phyloP scores from a whole-genome alignment of 2,888 invertebrate genomes.

The Sclerodermus sp. region DNA sequence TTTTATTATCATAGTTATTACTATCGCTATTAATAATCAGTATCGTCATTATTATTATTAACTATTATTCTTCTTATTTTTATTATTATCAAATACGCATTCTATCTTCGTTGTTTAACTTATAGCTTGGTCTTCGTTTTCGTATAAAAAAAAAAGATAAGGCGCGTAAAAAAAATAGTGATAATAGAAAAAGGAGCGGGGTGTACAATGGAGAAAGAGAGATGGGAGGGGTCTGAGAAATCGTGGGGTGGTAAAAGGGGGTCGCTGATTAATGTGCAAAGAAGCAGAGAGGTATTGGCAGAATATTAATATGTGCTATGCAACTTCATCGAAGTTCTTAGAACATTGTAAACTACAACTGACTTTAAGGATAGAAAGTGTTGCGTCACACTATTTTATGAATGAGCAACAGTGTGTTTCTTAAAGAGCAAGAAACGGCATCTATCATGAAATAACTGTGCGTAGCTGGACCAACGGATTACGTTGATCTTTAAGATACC shows the following conservation, averaged over 20 bases:
- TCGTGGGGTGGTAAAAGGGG: too few relatives aligned
- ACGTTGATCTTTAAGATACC: slow-evolving; percentile 45
- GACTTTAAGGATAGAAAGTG: slow-evolving; percentile 23
- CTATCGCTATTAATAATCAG: slow-evolving; percentile 12
- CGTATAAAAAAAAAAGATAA: slow-evolving; percentile 8
- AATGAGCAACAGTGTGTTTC: slow-evolving; percentile 25
- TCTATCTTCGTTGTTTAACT: slow-evolving; percentile 28
- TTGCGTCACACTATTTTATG: slow-evolving; percentile 27
- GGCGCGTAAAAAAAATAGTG: slow-evolving; percentile 1
- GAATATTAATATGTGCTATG: slow-evolving; percentile 19
- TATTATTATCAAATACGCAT: slow-evolving; percentile 30
- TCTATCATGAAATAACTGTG: slow-evolving; percentile 30
- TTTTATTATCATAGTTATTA: slow-evolving; percentile 38
- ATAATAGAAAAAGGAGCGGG: too few relatives aligned
- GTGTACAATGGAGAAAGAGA: too few relatives aligned
- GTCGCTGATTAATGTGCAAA: neutral
- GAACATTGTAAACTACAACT: slow-evolving; percentile 12
- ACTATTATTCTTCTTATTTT: slow-evolving; percentile 11
- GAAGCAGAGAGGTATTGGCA: slow-evolving; percentile 10
- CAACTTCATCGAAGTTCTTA: slow-evolving; percentile 19
- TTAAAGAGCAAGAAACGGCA: slow-evolving; percentile 17
- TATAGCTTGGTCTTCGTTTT: slow-evolving; percentile 27
- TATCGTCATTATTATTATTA: slow-evolving; percentile 35
- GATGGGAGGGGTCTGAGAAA: too few relatives aligned
- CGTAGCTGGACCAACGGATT: slow-evolving; percentile 41